Conservation (phyloP, 1,140 invertebrate genomes). For the Odontomachus brunneus region DNA sequence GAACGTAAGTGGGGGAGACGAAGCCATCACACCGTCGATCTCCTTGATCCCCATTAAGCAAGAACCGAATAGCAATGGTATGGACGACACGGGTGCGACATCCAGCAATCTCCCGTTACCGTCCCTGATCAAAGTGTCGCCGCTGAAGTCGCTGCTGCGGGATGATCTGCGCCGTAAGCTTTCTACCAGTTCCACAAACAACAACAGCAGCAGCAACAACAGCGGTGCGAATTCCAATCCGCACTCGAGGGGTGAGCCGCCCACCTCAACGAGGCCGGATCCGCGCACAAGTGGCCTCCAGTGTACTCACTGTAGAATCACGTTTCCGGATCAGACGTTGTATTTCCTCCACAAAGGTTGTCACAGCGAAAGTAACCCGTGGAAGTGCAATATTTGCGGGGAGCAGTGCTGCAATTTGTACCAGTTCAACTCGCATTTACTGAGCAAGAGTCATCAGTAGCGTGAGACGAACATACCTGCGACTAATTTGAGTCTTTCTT, state of each 20-base stretch:
- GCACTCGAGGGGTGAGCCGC: constrained; percentile 83
- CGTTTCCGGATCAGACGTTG: constrained; percentile 97
- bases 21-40: constrained; percentile 91
- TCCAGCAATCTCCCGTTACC: constrained; percentile 88
- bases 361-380: constrained; percentile 98
- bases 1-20: constrained; percentile 76
- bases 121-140: constrained; percentile 91
- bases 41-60: constrained; percentile 95
- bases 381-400: constrained; percentile 99
- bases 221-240: constrained; percentile 75
- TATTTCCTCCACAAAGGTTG: constrained; percentile 99
- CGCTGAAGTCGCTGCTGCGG: constrained; percentile 92
- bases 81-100: constrained; percentile 86
- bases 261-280: constrained; percentile 83
- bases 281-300: constrained; percentile 87
- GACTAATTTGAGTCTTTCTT: constrained; percentile 38
- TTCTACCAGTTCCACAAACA: constrained; percentile 86
- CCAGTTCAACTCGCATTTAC: constrained; percentile 98
- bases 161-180: constrained; percentile 92
- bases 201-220: constrained; percentile 81
- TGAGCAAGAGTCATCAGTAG: constrained; percentile 95
- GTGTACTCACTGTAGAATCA: constrained; percentile 96
- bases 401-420: constrained; percentile 97
- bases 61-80: constrained; percentile 86
- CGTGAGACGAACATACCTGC: background rate